Percentiles rank a stretch among this genome's conserved stretches.
phyloP scores from a whole-genome alignment of 2,113 vertebrate species.

The Dicrurus megarhynchus region DNA sequence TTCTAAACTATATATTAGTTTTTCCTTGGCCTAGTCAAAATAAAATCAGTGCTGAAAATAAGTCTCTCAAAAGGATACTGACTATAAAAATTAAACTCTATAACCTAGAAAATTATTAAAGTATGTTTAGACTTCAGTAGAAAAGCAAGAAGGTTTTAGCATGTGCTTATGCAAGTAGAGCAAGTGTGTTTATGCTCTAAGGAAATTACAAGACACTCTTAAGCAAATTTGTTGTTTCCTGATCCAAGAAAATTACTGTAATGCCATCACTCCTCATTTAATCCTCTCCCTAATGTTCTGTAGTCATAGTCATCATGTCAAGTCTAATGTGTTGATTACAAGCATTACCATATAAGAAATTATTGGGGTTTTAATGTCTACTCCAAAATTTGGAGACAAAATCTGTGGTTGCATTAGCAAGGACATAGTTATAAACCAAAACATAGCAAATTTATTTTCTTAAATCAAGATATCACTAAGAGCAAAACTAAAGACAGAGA shows the following conservation, averaged over 20 bases:
- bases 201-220: neutral
- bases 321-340: neutral
- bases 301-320: neutral
- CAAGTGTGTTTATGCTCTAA: neutral
- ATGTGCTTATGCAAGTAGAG: neutral
- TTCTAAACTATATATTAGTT: conserved; percentile 31
- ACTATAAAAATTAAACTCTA: conserved; percentile 35
- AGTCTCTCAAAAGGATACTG: conserved; percentile 25
- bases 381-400: neutral
- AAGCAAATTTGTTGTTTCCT: neutral
- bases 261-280: neutral
- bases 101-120: neutral
- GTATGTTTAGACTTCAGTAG: neutral
- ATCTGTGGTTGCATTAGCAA: neutral
- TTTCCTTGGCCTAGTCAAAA: conserved; percentile 29
- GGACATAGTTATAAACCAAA: neutral
- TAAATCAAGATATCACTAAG: neutral
- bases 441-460: neutral
- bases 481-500: neutral
- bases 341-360: neutral
- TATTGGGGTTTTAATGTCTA: neutral
- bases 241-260: neutral
- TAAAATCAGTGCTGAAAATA: conserved; percentile 64
- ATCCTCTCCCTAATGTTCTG: neutral
- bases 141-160: neutral